A percentile compares a stretch with the other conserved stretches of the same genome.
Conservation (phyloP, 2,888 invertebrate genomes). For the Parnassius orleans region DNA sequence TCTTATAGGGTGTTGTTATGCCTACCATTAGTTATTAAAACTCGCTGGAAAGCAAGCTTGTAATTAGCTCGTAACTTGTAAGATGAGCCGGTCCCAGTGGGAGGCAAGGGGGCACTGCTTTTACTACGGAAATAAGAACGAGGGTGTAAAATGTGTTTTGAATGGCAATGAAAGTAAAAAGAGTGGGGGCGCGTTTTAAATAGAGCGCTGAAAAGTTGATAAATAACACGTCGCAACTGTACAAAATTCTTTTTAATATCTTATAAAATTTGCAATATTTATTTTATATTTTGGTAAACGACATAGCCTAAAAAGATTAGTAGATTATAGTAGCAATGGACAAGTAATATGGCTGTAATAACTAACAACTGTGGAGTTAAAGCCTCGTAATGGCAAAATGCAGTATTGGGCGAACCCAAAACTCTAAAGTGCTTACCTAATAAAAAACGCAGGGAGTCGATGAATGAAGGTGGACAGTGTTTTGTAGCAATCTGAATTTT, state of each 20-base stretch:
- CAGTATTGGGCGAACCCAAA: too few species aligned
- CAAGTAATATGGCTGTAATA: too few species aligned
- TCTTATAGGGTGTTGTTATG: slow-evolving; percentile 25
- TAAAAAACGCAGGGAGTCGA: too few species aligned
- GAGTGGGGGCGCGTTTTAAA: slow-evolving; percentile 9
- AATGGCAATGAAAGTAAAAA: slow-evolving; percentile 17
- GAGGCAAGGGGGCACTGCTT: slow-evolving; percentile 1
- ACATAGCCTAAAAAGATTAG: too few species aligned
- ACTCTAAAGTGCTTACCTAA: too few species aligned
- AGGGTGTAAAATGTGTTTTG: slow-evolving; percentile 21
- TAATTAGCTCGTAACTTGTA: slow-evolving; percentile 57
- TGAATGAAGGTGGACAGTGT: too few species aligned
- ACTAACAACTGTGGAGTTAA: too few species aligned
- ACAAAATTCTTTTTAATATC: slow-evolving; percentile 1
- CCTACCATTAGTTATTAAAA: slow-evolving; percentile 51
- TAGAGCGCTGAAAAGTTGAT: slow-evolving; percentile 4
- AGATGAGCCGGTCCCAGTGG: slow-evolving; percentile 37
- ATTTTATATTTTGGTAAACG: too few species aligned
- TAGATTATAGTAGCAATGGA: too few species aligned
- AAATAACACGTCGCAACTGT: background rate
- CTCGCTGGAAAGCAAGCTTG: slow-evolving; percentile 47
- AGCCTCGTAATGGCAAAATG: too few species aligned
- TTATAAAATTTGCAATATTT: background rate
- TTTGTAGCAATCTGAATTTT: too few species aligned
- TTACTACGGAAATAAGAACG: slow-evolving; percentile 13